A percentile compares a stretch with the other conserved stretches of the same genome.
Conservation (phyloP, 2,797 vertebrate genomes). For the Crax fasciolata region DNA sequence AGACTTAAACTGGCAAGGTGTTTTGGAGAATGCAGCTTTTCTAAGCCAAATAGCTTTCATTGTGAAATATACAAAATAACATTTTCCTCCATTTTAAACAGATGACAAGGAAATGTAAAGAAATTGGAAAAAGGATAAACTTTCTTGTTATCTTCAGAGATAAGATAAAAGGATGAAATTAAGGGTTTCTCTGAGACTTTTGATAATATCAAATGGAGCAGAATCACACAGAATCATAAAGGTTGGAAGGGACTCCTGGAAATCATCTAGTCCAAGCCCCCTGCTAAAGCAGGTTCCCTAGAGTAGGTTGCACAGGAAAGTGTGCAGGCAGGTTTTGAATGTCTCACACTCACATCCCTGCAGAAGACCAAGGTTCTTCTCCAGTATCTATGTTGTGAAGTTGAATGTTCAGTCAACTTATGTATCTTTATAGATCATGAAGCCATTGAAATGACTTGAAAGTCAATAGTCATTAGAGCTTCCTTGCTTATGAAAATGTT, state of each 20-base stretch:
- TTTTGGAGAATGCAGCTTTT: slow-evolving; percentile 43
- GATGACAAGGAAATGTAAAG: background rate
- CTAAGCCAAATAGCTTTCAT: slow-evolving; percentile 1
- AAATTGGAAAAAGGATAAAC: background rate
- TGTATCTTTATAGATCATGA: background rate
- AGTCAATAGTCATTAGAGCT: background rate
- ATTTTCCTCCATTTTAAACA: background rate
- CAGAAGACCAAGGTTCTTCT: background rate
- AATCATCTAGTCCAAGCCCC: background rate
- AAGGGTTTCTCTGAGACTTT: background rate
- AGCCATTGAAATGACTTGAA: background rate
- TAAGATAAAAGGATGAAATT: background rate
- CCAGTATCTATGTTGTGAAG: background rate
- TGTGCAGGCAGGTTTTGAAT: background rate
- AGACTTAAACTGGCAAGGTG: background rate
- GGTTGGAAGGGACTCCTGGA: background rate
- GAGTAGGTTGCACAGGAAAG: background rate
- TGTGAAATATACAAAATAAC: background rate
- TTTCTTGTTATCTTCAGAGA: background rate
- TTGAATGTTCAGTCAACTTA: background rate
- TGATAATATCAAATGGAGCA: background rate
- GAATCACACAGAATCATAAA: background rate
- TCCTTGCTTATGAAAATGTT: background rate
- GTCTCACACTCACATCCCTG: background rate
- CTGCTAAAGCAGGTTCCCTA: background rate